These are phyloP conservation scores for Catharus ustulatus DNA, from an alignment of 2,797 vertebrate species.

Conservation along the genomic window DNA sequence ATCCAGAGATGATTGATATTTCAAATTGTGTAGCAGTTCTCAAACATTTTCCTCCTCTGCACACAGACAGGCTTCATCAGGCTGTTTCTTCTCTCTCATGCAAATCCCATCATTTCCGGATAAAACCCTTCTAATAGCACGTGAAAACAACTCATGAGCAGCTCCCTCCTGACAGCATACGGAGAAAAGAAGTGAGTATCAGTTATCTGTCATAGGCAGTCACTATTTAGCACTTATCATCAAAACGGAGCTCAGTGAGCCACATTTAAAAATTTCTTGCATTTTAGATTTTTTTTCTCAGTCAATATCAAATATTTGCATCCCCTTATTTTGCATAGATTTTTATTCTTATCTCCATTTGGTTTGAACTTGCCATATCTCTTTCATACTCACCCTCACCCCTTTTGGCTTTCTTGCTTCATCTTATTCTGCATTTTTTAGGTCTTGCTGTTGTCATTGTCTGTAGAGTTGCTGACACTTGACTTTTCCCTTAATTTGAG, in stretches of 20 bases:
- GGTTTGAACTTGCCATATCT: background rate
- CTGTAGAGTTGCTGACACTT: constrained; percentile 4
- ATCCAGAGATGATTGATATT: background rate
- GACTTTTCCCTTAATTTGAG: constrained; percentile 45
- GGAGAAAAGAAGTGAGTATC: background rate
- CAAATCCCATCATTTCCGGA: background rate
- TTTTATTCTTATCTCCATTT: background rate
- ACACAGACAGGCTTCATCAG: background rate
- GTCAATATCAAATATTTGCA: background rate
- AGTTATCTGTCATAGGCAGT: background rate
- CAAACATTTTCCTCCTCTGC: background rate
- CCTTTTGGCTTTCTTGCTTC: background rate
- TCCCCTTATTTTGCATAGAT: background rate
- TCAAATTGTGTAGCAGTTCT: background rate
- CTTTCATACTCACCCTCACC: background rate
- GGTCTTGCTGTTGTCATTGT: constrained; percentile 11
- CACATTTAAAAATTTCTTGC: background rate
- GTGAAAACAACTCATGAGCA: background rate
- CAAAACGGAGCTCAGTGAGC: background rate
- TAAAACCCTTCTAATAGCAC: background rate
- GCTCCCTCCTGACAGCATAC: background rate
- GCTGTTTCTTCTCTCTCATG: background rate
- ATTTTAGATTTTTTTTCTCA: background rate
- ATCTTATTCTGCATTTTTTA: background rate
- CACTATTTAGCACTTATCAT: background rate